Evolutionary conservation across 1,140 invertebrate species (phyloP).

Genomic region (Drosophila sechellia): DNA sequence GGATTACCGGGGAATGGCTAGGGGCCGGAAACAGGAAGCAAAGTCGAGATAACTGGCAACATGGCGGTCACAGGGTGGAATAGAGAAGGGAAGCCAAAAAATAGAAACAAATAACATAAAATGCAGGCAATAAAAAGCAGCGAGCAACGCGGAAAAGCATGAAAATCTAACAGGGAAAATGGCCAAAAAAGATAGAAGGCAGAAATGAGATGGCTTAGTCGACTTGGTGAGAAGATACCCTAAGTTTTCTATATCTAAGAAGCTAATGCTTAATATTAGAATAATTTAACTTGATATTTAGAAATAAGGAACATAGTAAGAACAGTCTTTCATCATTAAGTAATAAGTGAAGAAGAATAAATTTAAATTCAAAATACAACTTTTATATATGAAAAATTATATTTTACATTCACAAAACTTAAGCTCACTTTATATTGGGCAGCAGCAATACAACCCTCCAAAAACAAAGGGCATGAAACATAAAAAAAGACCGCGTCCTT

Average conservation of each 20-base stretch:
- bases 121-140: conserved; percentile 76
- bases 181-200: conserved; percentile 16
- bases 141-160: conserved; percentile 62
- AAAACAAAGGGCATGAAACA: conserved; percentile 17
- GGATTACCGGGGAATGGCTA: conserved; percentile 18
- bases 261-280: background rate
- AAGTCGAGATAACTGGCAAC: conserved; percentile 71
- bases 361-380: too few species aligned
- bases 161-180: conserved; percentile 44
- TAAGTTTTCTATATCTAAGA: background rate
- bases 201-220: conserved; percentile 1
- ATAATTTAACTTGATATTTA: background rate
- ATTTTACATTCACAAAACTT: too few species aligned
- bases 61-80: conserved; percentile 28
- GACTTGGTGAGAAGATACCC: background rate
- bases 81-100: conserved; percentile 21
- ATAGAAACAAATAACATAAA: conserved; percentile 72
- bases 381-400: too few species aligned
- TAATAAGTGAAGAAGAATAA: too few species aligned
- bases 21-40: conserved; percentile 38
- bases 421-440: too few species aligned
- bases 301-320: background rate
- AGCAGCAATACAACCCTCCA: background rate
- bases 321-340: too few species aligned
- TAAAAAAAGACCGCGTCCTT: conserved; percentile 48